Evolutionary conservation across 2,888 invertebrate species (phyloP).

Genomic region (Pheosia tremula): DNA sequence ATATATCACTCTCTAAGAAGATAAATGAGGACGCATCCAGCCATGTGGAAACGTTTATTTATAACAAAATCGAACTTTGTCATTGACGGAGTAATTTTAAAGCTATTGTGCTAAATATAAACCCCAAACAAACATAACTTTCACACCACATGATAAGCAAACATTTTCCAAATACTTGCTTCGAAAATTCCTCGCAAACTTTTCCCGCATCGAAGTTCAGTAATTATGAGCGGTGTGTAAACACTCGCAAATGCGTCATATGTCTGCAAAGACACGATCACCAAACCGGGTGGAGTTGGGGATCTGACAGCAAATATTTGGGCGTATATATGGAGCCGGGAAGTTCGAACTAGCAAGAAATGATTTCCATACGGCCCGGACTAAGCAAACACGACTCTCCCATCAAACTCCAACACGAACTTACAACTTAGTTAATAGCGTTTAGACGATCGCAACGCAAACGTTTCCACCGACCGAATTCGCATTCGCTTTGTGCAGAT

Average conservation of each 20-base stretch:
- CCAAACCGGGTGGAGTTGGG: slow-evolving; percentile 60
- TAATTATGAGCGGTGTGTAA: slow-evolving; percentile 55
- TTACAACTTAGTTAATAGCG: slow-evolving; percentile 78
- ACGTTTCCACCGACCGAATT: slow-evolving; percentile 52
- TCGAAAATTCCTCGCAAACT: slow-evolving; percentile 23
- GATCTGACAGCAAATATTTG: slow-evolving; percentile 68
- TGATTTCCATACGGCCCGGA: slow-evolving; percentile 76
- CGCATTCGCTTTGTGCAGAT: slow-evolving; percentile 55
- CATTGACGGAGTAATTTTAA: not conserved
- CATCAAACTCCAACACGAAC: slow-evolving; percentile 78
- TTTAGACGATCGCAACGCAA: slow-evolving; percentile 67
- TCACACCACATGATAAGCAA: slow-evolving; percentile 4
- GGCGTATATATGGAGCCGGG: slow-evolving; percentile 64
- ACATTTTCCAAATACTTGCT: slow-evolving; percentile 7
- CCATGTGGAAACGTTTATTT: not conserved
- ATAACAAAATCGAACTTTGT: slow-evolving; percentile 1
- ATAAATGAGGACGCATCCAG: not conserved
- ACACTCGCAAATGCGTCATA: slow-evolving; percentile 58
- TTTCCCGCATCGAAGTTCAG: slow-evolving; percentile 44
- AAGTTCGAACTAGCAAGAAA: slow-evolving; percentile 77
- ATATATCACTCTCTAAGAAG: not conserved
- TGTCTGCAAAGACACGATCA: slow-evolving; percentile 69
- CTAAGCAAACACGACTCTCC: slow-evolving; percentile 74
- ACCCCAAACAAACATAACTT: not conserved
- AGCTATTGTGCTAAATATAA: slow-evolving; percentile 1